Percentiles rank a stretch among this genome's conserved stretches.
phyloP scores from a whole-genome alignment of 2,888 invertebrate genomes.

The Micropterix aruncella region DNA sequence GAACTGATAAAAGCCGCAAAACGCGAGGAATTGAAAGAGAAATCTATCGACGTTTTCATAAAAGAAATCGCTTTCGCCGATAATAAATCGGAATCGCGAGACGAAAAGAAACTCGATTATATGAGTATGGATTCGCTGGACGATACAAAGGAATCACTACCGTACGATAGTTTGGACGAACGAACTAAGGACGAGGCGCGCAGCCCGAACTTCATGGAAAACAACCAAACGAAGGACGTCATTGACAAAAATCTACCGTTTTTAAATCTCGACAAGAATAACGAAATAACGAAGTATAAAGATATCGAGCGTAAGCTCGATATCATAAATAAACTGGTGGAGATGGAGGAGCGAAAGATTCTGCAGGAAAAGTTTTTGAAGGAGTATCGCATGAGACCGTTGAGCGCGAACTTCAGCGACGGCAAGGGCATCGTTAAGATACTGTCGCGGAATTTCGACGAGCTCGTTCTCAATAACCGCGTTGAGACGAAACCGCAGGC shows the following conservation, averaged over 20 bases:
- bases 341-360: slow-evolving; percentile 52
- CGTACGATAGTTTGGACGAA: slow-evolving; percentile 33
- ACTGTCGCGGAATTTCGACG: slow-evolving; percentile 57
- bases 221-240: slow-evolving; percentile 9
- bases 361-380: slow-evolving; percentile 46
- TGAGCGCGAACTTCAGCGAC: slow-evolving; percentile 44
- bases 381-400: slow-evolving; percentile 45
- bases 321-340: slow-evolving; percentile 55
- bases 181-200: slow-evolving; percentile 10
- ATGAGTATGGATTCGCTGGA: slow-evolving; percentile 39
- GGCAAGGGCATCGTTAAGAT: slow-evolving; percentile 51
- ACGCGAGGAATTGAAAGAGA: slow-evolving; percentile 29
- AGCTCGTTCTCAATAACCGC: slow-evolving; percentile 23
- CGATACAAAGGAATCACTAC: slow-evolving; percentile 34
- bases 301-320: slow-evolving; percentile 56
- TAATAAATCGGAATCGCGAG: slow-evolving; percentile 43
- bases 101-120: slow-evolving; percentile 26
- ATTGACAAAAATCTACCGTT: slow-evolving; percentile 12
- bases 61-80: slow-evolving; percentile 44
- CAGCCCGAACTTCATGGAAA: slow-evolving; percentile 10
- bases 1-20: slow-evolving; percentile 21
- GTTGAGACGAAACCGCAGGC: slow-evolving; percentile 15
- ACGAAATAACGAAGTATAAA: slow-evolving; percentile 45
- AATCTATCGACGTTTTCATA: slow-evolving; percentile 44
- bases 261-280: slow-evolving; percentile 13